phyloP scores from a whole-genome alignment of 1,140 invertebrate genomes.

The Lasioglossum baleicum region DNA sequence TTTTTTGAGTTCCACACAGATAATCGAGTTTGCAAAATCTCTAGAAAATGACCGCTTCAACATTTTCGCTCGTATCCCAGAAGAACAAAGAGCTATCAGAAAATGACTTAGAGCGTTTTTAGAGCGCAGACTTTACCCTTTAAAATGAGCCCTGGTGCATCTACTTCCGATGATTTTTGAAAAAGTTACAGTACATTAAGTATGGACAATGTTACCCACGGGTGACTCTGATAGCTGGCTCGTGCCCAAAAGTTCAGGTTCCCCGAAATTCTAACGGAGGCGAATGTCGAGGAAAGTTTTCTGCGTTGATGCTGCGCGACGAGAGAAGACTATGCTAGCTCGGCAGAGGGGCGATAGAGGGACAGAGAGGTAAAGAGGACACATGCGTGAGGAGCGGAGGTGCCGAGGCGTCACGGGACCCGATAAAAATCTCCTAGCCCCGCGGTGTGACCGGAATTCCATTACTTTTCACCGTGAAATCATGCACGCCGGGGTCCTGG shows the following conservation, averaged over 20 bases:
- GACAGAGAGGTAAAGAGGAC: conserved; percentile 11
- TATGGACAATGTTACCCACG: not conserved
- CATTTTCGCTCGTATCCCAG: too few species aligned
- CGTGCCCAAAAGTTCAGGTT: too few species aligned
- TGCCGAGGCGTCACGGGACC: conserved; percentile 60
- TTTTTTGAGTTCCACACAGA: too few species aligned
- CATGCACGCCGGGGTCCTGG: conserved; percentile 65
- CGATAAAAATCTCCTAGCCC: conserved; percentile 70
- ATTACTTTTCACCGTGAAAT: conserved; percentile 69
- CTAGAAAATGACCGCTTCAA: too few species aligned
- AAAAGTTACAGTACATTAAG: not conserved
- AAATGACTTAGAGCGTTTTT: too few species aligned
- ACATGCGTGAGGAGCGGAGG: conserved; percentile 63
- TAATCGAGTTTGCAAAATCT: too few species aligned
- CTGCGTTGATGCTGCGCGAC: too few species aligned
- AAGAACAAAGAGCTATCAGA: too few species aligned
- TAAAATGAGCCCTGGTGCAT: too few species aligned
- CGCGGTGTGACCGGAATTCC: conserved; percentile 74
- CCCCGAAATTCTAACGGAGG: conserved; percentile 32
- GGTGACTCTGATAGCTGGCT: not conserved
- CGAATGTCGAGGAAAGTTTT: not conserved
- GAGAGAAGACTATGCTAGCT: too few species aligned
- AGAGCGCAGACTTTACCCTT: too few species aligned
- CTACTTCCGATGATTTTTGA: too few species aligned
- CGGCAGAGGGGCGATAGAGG: not conserved